Conservation (phyloP, 2,113 vertebrate species). For the Ranitomeya imitator region DNA sequence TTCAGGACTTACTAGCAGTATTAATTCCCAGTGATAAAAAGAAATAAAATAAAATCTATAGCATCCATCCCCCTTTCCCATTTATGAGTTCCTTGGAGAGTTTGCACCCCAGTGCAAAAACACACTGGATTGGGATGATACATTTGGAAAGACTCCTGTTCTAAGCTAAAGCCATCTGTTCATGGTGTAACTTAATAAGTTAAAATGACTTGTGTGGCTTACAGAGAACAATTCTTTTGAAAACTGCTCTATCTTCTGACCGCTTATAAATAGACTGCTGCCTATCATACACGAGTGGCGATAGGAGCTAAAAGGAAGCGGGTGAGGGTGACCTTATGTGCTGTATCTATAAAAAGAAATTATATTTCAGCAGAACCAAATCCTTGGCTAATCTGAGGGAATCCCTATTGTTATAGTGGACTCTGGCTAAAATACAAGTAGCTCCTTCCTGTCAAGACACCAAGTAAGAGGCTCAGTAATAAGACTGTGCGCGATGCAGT, state of each 20-base stretch:
- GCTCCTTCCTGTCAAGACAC: conserved; percentile 12
- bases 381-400: conserved; percentile 54
- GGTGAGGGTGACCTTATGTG: conserved; percentile 53
- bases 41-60: conserved; percentile 61
- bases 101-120: conserved; percentile 58
- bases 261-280: conserved; percentile 41
- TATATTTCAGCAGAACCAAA: conserved; percentile 52
- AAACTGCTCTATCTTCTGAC: conserved; percentile 47
- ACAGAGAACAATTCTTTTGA: conserved; percentile 54
- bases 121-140: conserved; percentile 42
- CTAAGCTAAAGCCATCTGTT: conserved; percentile 56
- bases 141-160: conserved; percentile 47
- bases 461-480: conserved; percentile 5
- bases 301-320: conserved; percentile 19
- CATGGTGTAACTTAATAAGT: conserved; percentile 60
- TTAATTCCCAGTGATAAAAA: conserved; percentile 58
- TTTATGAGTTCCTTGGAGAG: conserved; percentile 59
- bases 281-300: conserved; percentile 7
- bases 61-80: conserved; percentile 54
- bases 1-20: conserved; percentile 7
- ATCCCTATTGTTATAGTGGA: conserved; percentile 52
- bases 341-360: conserved; percentile 51
- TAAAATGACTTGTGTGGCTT: conserved; percentile 48
- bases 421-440: conserved; percentile 21
- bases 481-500: neutral